Percentiles rank a stretch among this genome's conserved stretches.
These are phyloP conservation scores for Corynorhinus townsendii DNA, from an alignment of 2,113 vertebrate genomes.

Conservation along the genomic window DNA sequence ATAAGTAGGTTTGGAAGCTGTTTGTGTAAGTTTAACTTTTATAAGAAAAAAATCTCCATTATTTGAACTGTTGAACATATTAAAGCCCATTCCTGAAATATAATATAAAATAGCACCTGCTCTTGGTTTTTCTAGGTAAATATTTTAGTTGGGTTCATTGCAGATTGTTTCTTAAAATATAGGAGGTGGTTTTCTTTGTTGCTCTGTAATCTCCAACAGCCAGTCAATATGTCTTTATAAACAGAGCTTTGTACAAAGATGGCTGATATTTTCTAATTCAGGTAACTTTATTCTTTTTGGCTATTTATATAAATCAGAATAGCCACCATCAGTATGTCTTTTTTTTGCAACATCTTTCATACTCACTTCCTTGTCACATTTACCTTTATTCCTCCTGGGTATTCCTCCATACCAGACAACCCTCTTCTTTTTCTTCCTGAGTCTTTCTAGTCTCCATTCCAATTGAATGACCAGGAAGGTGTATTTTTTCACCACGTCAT, in stretches of 20 bases:
- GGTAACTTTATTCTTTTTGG: not conserved
- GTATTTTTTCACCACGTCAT: constrained; percentile 61
- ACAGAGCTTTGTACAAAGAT: not conserved
- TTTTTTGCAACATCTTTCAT: not conserved
- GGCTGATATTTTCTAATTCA: not conserved
- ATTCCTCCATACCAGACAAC: not conserved
- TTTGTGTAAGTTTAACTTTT: constrained; percentile 32
- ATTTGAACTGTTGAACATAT: not conserved
- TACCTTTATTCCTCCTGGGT: not conserved
- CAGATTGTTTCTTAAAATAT: not conserved
- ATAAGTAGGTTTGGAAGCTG: constrained; percentile 25
- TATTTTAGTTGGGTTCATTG: constrained; percentile 21
- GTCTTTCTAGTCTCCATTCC: not conserved
- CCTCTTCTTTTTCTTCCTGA: not conserved
- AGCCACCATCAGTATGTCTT: not conserved
- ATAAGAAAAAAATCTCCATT: constrained; percentile 24
- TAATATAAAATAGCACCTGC: not conserved
- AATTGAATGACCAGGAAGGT: constrained; percentile 35
- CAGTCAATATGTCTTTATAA: constrained; percentile 17
- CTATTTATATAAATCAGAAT: not conserved
- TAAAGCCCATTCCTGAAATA: not conserved
- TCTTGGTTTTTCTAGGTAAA: constrained; percentile 4
- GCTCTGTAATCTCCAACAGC: not conserved
- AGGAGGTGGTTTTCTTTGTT: not conserved
- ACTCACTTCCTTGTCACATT: not conserved